These are phyloP conservation scores for Chironomus tepperi DNA, from an alignment of 1,140 invertebrate species.

Conservation along the genomic window DNA sequence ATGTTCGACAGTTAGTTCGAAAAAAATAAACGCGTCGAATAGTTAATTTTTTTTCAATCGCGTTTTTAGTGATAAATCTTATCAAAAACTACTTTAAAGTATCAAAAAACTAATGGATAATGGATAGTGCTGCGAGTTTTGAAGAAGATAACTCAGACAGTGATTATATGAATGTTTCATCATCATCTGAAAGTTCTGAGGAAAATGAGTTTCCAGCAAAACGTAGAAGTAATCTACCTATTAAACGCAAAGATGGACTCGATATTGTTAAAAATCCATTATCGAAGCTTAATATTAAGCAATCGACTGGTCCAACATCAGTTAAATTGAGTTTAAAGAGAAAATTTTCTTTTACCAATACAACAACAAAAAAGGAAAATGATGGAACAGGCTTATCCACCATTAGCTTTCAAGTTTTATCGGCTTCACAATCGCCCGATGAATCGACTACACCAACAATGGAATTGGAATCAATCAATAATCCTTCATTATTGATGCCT, in stretches of 20 bases:
- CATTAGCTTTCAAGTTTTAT: conserved; percentile 27
- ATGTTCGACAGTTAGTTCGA: neutral
- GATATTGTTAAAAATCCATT: conserved; percentile 9
- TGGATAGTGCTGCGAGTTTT: conserved; percentile 19
- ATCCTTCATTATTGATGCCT: conserved; percentile 45
- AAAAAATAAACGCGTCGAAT: conserved; percentile 8
- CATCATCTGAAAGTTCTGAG: neutral
- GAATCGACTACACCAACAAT: conserved; percentile 42
- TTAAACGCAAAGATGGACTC: conserved; percentile 5
- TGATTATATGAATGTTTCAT: conserved; percentile 18
- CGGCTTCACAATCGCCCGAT: conserved; percentile 41
- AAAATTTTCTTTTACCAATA: conserved; percentile 27
- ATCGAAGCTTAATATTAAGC: conserved; percentile 2
- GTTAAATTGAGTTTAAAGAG: conserved; percentile 2
- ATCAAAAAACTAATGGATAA: conserved; percentile 18
- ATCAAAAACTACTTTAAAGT: conserved; percentile 11
- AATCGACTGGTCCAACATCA: neutral
- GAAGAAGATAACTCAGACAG: conserved; percentile 14
- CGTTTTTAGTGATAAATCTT: conserved; percentile 20
- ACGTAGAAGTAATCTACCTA: neutral
- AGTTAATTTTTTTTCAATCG: conserved; percentile 14
- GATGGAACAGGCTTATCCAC: neutral
- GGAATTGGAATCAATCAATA: conserved; percentile 46
- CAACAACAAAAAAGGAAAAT: conserved; percentile 28
- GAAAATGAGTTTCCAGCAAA: conserved; percentile 18